Evolutionary conservation across 2,888 invertebrate species (phyloP).

Genomic region (Drosophila rellima): DNA sequence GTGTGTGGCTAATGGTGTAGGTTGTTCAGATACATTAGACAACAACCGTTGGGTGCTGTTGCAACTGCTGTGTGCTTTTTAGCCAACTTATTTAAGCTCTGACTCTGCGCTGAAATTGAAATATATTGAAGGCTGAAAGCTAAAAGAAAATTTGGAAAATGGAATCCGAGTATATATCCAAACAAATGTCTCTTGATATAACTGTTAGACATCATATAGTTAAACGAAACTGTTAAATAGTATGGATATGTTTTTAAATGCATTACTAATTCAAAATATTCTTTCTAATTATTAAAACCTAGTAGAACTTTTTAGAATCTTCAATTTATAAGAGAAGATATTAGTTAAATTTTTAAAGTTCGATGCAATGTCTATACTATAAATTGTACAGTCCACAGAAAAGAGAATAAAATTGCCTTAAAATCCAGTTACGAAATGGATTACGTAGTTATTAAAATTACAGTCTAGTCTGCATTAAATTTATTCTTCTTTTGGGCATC

Average conservation of each 20-base stretch:
- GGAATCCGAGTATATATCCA: not conserved
- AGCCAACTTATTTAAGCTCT: slow-evolving; percentile 51
- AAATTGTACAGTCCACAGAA: too few relatives aligned
- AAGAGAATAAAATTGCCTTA: too few relatives aligned
- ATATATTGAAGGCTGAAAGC: slow-evolving; percentile 2
- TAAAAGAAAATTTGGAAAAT: not conserved
- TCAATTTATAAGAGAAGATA: too few relatives aligned
- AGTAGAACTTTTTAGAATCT: too few relatives aligned
- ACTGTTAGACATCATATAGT: not conserved
- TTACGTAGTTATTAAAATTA: too few relatives aligned
- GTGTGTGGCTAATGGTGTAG: slow-evolving; percentile 64
- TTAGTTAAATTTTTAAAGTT: not conserved
- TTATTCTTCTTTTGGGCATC: not conserved
- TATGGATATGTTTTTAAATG: too few relatives aligned
- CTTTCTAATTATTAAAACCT: too few relatives aligned
- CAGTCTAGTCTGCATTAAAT: not conserved
- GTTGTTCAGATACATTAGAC: slow-evolving; percentile 64
- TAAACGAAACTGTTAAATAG: not conserved
- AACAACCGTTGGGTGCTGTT: slow-evolving; percentile 35
- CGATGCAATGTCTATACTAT: too few relatives aligned
- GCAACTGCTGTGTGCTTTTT: slow-evolving; percentile 44
- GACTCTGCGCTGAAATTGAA: slow-evolving; percentile 9
- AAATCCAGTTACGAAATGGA: too few relatives aligned
- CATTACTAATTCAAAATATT: not conserved
- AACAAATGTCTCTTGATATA: not conserved